A percentile compares a stretch with the other conserved stretches of the same genome.
Conservation (phyloP, 2,797 vertebrate species). For the Urosaurus nigricauda region DNA sequence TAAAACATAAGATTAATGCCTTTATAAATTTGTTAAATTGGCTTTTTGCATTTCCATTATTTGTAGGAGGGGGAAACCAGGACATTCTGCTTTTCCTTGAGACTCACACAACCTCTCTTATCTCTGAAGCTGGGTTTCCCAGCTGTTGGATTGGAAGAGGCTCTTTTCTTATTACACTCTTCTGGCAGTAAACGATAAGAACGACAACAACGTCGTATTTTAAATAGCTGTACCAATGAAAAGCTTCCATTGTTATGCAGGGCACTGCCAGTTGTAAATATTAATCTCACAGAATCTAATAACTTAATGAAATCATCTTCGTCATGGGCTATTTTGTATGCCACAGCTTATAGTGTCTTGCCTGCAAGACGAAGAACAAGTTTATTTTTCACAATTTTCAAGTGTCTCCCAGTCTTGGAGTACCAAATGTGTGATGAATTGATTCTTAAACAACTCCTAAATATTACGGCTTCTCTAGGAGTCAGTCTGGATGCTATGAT, state of each 20-base stretch:
- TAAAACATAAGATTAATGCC: constrained; percentile 75
- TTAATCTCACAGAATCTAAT: constrained; percentile 78
- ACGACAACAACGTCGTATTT: constrained; percentile 65
- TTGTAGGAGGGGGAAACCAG: constrained; percentile 62
- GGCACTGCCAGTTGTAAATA: constrained; percentile 71
- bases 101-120: constrained; percentile 77
- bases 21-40: constrained; percentile 73
- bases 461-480: background rate
- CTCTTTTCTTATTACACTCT: constrained; percentile 75
- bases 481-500: background rate
- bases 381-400: constrained; percentile 67
- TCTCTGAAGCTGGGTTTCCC: constrained; percentile 75
- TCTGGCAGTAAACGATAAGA: constrained; percentile 78
- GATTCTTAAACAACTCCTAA: constrained; percentile 59
- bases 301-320: constrained; percentile 76
- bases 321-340: constrained; percentile 55
- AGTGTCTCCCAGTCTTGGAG: constrained; percentile 45
- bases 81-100: constrained; percentile 69
- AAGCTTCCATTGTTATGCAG: constrained; percentile 66
- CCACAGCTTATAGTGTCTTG: constrained; percentile 35
- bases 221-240: constrained; percentile 69
- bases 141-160: constrained; percentile 72
- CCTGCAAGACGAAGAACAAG: constrained; percentile 51
- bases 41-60: constrained; percentile 78
- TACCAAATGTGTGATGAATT: constrained; percentile 58